These are phyloP conservation scores for Anguilla anguilla DNA, from an alignment of 2,797 vertebrate genomes.

Conservation along the genomic window DNA sequence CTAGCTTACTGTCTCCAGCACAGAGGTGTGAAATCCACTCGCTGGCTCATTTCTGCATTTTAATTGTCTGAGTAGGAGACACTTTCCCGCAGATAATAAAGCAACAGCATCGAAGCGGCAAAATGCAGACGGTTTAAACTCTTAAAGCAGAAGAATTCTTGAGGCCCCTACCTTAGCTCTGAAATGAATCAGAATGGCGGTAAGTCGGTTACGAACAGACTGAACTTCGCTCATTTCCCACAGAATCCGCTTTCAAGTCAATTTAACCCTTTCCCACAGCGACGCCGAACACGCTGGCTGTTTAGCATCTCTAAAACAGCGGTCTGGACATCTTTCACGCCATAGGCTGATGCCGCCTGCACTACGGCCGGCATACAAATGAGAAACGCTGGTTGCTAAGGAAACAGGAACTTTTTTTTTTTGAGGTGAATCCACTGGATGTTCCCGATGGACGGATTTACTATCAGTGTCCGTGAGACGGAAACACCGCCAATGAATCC, in stretches of 20 bases:
- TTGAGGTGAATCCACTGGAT: neutral
- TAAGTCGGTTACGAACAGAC: conserved; percentile 67
- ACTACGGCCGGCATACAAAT: neutral
- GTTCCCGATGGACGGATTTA: neutral
- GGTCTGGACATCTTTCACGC: neutral
- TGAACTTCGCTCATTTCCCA: conserved; percentile 59
- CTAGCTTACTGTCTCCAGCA: conserved; percentile 78
- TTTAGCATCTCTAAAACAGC: neutral
- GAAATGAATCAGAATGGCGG: conserved; percentile 67
- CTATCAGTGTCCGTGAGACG: neutral
- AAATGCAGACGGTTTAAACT: conserved; percentile 68
- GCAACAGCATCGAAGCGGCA: conserved; percentile 73
- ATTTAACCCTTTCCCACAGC: conserved; percentile 51
- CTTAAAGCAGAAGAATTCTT: conserved; percentile 69
- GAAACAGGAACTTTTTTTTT: neutral
- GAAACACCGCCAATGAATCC: neutral
- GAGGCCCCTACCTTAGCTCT: conserved; percentile 63
- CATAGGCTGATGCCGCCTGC: neutral
- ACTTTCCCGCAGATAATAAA: conserved; percentile 69
- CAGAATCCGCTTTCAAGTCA: conserved; percentile 65
- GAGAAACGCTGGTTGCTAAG: neutral
- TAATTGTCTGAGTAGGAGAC: conserved; percentile 78
- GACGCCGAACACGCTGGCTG: neutral
- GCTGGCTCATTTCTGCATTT: conserved; percentile 77
- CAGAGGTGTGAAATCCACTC: conserved; percentile 76